A percentile compares a stretch with the other conserved stretches of the same genome.
phyloP scores from a whole-genome alignment of 2,113 vertebrate genomes.

The Xyrauchen texanus region DNA sequence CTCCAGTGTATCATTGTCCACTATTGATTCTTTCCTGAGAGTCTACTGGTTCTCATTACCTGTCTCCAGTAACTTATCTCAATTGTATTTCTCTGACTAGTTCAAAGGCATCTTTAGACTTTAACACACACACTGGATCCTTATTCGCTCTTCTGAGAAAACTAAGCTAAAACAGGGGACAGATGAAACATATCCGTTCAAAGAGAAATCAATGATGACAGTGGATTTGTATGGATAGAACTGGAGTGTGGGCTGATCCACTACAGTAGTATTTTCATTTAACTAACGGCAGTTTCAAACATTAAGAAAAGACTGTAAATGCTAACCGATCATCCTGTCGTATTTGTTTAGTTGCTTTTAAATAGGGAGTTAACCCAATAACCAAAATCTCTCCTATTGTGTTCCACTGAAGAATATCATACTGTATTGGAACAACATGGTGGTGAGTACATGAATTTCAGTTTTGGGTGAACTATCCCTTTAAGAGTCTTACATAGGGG shows the following conservation, averaged over 20 bases:
- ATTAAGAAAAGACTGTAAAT: not conserved
- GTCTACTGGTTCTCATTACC: slow-evolving; percentile 76
- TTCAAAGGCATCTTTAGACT: slow-evolving; percentile 24
- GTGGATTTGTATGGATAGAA: slow-evolving; percentile 76
- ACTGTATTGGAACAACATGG: too few species aligned
- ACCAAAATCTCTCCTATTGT: too few species aligned
- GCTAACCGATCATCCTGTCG: not conserved
- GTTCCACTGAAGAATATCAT: too few species aligned
- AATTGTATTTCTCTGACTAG: slow-evolving; percentile 35
- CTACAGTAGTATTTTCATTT: slow-evolving; percentile 23
- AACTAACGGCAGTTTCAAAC: slow-evolving; percentile 7
- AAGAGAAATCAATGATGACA: slow-evolving; percentile 75
- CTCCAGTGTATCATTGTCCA: slow-evolving; percentile 66
- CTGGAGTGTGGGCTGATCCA: slow-evolving; percentile 28
- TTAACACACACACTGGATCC: slow-evolving; percentile 17
- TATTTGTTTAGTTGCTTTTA: not conserved
- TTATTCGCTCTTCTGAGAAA: slow-evolving; percentile 40
- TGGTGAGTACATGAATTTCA: too few species aligned
- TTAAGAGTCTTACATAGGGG: slow-evolving; percentile 5
- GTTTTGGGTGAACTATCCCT: too few species aligned
- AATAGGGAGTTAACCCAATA: not conserved
- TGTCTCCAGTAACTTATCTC: slow-evolving; percentile 72
- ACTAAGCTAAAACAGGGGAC: slow-evolving; percentile 54
- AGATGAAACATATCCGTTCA: slow-evolving; percentile 73
- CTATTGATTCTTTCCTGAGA: slow-evolving; percentile 67